Evolutionary conservation across 1,140 invertebrate species (phyloP), one percentile per base, ranked within the genome.

Genomic region (Aethina tumida): DNA sequence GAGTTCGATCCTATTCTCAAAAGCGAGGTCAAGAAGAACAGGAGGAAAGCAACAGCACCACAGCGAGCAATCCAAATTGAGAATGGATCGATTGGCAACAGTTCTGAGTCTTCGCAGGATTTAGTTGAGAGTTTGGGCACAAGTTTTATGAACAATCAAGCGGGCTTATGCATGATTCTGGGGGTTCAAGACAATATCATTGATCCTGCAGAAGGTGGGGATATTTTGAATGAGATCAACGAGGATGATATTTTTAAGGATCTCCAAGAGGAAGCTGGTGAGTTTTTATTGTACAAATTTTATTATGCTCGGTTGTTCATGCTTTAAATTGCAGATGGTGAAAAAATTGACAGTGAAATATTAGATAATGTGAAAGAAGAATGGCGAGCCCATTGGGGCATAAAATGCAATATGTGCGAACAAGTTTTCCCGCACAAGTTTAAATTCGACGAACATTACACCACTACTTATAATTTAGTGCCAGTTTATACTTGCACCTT

Each of bases 401-500:
- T 61, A 17, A 61, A 60, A 46, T 61, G 59, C 48, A 53, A 59
- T 29, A 51, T 53, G 46, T 61, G 59, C 30, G 43, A 55, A 30
- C 37, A 50, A 37, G 43, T 58, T 6, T 53, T 53, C 36, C 38
- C 52, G 6, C 45, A 30, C 19, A 42, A 43, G 35, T 34, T 40
- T n/a, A 43, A 49, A 29, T 49, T 49, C 53, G 59, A 62, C 45
- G 49, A 42, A 20, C 61, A 63, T 43, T 63, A 62, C 41, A 18
- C 38, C 9, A 35, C 29, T 12, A 47, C 32, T 19, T 59, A 63
- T 41, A 55, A 49, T 21, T 39, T 42, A 29, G 44, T 31, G 25
- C 58, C 61, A 0, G 49, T 61, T 19, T 63, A 63, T 39, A 60
- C 55, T 9, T 63, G 61, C 39, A 53, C 54, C 3, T 61, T 51